A percentile compares a stretch with the other conserved stretches of the same genome.
Evolutionary conservation across 2,113 vertebrate genomes (phyloP).

Genomic region (Haliaeetus leucogaster): DNA sequence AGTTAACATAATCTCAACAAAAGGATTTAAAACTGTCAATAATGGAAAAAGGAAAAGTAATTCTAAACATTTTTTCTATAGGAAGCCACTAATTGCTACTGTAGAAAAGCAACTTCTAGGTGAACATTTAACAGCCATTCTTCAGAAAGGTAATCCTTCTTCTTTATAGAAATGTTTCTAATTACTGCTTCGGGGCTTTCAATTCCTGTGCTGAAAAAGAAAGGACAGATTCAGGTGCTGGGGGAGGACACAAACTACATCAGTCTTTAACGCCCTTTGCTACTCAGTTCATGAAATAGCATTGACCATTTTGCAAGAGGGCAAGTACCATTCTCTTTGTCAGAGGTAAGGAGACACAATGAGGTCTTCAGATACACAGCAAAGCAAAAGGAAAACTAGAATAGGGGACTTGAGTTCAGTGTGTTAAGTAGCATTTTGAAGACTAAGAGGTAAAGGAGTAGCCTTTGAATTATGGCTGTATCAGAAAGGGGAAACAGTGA

Average conservation of each 20-base stretch:
- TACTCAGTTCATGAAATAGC: background rate
- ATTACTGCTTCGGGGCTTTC: constrained; percentile 21
- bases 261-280: background rate
- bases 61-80: constrained; percentile 71
- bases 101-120: constrained; percentile 98
- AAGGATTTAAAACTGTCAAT: constrained; percentile 29
- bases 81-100: constrained; percentile 96
- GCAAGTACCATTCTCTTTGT: background rate
- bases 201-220: constrained; percentile 7
- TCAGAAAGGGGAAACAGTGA: background rate
- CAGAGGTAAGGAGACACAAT: background rate
- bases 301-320: background rate
- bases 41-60: constrained; percentile 56
- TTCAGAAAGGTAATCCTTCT: constrained; percentile 91
- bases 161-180: constrained; percentile 35
- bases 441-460: background rate
- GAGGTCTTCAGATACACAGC: background rate
- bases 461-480: background rate
- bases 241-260: background rate
- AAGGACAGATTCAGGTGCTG: background rate
- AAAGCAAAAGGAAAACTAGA: background rate
- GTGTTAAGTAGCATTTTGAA: background rate
- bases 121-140: constrained; percentile 95
- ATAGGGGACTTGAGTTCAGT: background rate
- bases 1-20: background rate